A percentile compares a stretch with the other conserved stretches of the same genome.
phyloP scores from a whole-genome alignment of 2,888 invertebrate genomes.

The Diarsia dahlii region DNA sequence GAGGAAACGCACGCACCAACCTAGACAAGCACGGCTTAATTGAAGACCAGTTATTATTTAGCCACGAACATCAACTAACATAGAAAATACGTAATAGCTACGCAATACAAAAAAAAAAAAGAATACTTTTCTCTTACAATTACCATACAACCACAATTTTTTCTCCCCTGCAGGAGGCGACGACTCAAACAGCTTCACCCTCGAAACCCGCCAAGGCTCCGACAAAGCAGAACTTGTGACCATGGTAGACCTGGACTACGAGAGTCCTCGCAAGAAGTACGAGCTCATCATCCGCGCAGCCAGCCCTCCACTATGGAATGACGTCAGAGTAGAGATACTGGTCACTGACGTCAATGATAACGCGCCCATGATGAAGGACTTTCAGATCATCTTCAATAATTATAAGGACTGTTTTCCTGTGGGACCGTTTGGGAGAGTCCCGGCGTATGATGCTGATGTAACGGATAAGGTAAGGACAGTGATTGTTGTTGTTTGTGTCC shows the following conservation, averaged over 20 bases:
- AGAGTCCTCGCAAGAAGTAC: slow-evolving; percentile 97
- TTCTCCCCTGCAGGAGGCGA: slow-evolving; percentile 92
- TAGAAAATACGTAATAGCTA: too few species aligned
- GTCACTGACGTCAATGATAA: slow-evolving; percentile 99
- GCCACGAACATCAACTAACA: too few species aligned
- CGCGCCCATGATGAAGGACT: slow-evolving; percentile 97
- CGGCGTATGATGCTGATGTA: slow-evolving; percentile 98
- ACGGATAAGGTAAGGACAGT: slow-evolving; percentile 93
- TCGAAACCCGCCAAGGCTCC: slow-evolving; percentile 95
- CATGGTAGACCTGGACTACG: slow-evolving; percentile 98
- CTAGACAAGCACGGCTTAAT: too few species aligned
- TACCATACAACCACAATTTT: background rate
- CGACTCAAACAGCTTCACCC: slow-evolving; percentile 96
- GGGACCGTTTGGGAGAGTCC: slow-evolving; percentile 97
- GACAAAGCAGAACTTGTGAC: slow-evolving; percentile 97
- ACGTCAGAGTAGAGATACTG: slow-evolving; percentile 96
- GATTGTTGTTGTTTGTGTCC: too few species aligned
- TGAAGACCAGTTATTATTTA: too few species aligned
- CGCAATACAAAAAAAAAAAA: too few species aligned
- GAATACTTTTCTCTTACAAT: background rate
- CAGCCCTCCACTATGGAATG: slow-evolving; percentile 96
- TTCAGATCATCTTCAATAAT: slow-evolving; percentile 98
- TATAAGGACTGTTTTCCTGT: slow-evolving; percentile 98
- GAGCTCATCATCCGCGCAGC: slow-evolving; percentile 97
- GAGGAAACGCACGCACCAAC: too few species aligned